Percentiles rank a stretch among this genome's conserved stretches.
These are phyloP conservation scores for Cyclargus thomasi DNA, from an alignment of 1,140 invertebrate species.

Conservation along the genomic window DNA sequence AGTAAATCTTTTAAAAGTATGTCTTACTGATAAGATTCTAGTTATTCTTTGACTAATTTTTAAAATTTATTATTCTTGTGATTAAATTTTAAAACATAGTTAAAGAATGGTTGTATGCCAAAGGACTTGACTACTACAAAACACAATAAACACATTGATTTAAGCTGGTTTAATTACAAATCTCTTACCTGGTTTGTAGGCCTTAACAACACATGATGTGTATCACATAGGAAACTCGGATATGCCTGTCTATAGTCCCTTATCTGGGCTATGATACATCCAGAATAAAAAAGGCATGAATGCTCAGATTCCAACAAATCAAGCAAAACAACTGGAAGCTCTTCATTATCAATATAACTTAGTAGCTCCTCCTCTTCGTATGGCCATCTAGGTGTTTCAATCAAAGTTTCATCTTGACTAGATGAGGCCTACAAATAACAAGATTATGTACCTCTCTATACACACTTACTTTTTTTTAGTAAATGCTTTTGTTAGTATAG, in stretches of 20 bases:
- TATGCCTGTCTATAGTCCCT: slow-evolving; percentile 89
- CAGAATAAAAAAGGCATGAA: slow-evolving; percentile 90
- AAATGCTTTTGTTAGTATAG: no score
- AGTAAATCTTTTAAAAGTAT: no score
- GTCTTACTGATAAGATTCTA: no score
- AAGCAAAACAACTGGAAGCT: slow-evolving; percentile 89
- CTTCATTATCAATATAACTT: slow-evolving; percentile 88
- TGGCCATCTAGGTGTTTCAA: slow-evolving; percentile 85
- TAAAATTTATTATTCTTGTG: no score
- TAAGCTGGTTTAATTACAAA: no score
- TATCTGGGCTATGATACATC: slow-evolving; percentile 93
- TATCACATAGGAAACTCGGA: slow-evolving; percentile 82
- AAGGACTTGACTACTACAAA: no score
- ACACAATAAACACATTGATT: no score
- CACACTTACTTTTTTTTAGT: background rate
- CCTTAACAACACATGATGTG: slow-evolving; percentile 90
- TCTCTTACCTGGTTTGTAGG: slow-evolving; percentile 87
- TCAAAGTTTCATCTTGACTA: slow-evolving; percentile 77
- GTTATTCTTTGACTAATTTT: no score
- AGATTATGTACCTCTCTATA: background rate
- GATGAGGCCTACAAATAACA: slow-evolving; percentile 39
- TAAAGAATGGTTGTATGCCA: no score
- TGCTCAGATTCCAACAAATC: slow-evolving; percentile 88
- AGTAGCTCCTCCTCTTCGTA: slow-evolving; percentile 86
- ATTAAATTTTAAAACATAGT: no score